Evolutionary conservation across 2,113 vertebrate species (phyloP).

Genomic region (Bujurquina vittata): DNA sequence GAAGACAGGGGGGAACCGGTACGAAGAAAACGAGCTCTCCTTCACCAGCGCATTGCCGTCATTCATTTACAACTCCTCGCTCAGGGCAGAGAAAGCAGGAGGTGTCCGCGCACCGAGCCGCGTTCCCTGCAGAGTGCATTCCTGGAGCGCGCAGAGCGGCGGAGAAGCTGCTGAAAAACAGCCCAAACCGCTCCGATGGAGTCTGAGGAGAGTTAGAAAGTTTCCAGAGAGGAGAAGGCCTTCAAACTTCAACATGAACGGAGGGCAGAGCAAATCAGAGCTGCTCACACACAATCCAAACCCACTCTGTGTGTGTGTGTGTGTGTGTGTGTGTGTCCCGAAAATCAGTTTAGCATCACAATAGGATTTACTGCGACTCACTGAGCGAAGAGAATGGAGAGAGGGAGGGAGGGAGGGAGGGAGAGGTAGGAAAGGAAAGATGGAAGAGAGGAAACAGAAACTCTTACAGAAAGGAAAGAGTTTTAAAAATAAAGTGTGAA

Average conservation of each 20-base stretch:
- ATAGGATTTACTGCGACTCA: conserved; percentile 88
- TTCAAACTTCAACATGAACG: neutral
- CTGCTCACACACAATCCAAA: conserved; percentile 36
- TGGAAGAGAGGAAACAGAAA: neutral
- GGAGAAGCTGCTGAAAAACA: neutral
- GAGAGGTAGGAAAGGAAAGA: neutral
- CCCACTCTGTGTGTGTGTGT: conserved; percentile 59
- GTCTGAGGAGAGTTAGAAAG: neutral
- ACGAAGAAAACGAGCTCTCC: neutral
- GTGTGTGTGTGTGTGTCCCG: conserved; percentile 77
- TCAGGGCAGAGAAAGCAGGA: neutral
- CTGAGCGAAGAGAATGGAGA: conserved; percentile 84
- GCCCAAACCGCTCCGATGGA: neutral
- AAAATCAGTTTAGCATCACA: conserved; percentile 91
- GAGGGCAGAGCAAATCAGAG: conserved; percentile 9
- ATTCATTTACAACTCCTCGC: conserved; percentile 29
- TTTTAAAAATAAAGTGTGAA: neutral
- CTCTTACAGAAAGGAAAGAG: neutral
- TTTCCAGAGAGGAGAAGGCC: neutral
- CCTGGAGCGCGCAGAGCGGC: conserved; percentile 29
- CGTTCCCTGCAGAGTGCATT: conserved; percentile 61
- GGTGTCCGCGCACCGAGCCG: conserved; percentile 26
- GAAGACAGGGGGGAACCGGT: conserved; percentile 1
- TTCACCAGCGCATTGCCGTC: conserved; percentile 45
- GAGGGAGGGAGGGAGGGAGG: neutral